phyloP scores from a whole-genome alignment of 2,113 vertebrate genomes.

The Mellivora capensis region DNA sequence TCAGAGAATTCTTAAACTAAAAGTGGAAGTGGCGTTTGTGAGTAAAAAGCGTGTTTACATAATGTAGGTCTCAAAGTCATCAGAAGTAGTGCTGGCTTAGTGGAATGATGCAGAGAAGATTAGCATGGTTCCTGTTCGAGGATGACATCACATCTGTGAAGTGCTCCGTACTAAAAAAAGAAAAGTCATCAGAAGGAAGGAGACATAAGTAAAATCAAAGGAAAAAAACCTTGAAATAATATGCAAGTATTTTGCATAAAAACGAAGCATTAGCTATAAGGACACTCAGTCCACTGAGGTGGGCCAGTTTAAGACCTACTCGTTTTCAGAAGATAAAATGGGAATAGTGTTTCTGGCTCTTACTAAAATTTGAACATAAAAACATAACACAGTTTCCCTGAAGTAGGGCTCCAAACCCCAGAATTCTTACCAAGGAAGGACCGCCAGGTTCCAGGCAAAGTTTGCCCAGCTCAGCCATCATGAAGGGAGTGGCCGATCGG shows the following conservation, averaged over 20 bases:
- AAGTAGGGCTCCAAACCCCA: background rate
- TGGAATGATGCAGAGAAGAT: background rate
- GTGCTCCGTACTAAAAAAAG: background rate
- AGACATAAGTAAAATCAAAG: background rate
- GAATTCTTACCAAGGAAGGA: background rate
- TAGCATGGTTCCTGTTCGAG: background rate
- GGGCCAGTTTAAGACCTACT: background rate
- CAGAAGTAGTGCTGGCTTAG: background rate
- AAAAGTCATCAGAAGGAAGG: background rate
- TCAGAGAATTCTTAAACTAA: background rate
- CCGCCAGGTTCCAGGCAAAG: background rate
- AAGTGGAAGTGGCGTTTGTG: background rate
- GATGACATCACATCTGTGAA: background rate
- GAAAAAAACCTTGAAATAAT: background rate
- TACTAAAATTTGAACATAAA: background rate
- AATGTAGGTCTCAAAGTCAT: background rate
- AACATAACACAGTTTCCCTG: background rate
- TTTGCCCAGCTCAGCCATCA: background rate
- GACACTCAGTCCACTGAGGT: background rate
- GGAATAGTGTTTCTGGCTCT: background rate
- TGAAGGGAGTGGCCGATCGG: background rate
- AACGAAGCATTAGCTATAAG: background rate
- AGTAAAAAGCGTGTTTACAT: background rate
- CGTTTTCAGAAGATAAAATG: background rate
- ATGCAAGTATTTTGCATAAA: background rate